Conservation (phyloP, 1,140 invertebrate genomes). For the Drosophila oshimai region DNA sequence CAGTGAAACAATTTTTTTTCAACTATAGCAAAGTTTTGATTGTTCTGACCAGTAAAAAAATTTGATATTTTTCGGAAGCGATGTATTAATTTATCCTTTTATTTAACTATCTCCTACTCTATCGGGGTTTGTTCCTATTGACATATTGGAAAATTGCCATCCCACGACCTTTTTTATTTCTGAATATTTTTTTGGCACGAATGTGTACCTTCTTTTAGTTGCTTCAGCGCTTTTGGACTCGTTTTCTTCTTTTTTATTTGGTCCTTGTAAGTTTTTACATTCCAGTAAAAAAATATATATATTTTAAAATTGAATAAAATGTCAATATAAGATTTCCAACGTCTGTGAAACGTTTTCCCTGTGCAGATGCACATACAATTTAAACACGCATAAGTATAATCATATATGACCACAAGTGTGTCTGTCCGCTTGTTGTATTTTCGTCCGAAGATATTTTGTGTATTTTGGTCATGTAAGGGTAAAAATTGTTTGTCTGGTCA, state of each 20-base stretch:
- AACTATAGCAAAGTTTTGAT: slow-evolving; percentile 7
- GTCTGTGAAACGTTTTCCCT: neutral
- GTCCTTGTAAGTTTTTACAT: too few species aligned
- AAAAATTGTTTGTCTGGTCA: slow-evolving; percentile 68
- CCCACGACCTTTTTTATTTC: slow-evolving; percentile 20
- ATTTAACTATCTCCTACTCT: neutral
- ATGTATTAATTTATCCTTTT: too few species aligned
- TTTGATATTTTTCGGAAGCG: too few species aligned
- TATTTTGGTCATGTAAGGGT: slow-evolving; percentile 77
- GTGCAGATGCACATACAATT: slow-evolving; percentile 5
- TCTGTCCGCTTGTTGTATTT: slow-evolving; percentile 24
- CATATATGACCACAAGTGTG: slow-evolving; percentile 73
- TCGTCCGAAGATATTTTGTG: slow-evolving; percentile 46
- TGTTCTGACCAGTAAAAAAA: too few species aligned
- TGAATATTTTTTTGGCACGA: neutral
- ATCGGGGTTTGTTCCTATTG: slow-evolving; percentile 33
- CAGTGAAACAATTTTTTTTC: neutral
- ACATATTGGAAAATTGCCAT: slow-evolving; percentile 41
- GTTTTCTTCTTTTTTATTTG: slow-evolving; percentile 1
- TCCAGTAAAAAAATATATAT: too few species aligned
- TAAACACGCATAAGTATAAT: slow-evolving; percentile 32
- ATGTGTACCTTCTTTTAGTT: slow-evolving; percentile 20
- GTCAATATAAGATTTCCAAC: too few species aligned
- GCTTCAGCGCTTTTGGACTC: slow-evolving; percentile 13
- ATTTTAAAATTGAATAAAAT: too few species aligned